Base-by-base conservation (phyloP, 2,113 vertebrate genomes). In the Passer montanus region DNA sequence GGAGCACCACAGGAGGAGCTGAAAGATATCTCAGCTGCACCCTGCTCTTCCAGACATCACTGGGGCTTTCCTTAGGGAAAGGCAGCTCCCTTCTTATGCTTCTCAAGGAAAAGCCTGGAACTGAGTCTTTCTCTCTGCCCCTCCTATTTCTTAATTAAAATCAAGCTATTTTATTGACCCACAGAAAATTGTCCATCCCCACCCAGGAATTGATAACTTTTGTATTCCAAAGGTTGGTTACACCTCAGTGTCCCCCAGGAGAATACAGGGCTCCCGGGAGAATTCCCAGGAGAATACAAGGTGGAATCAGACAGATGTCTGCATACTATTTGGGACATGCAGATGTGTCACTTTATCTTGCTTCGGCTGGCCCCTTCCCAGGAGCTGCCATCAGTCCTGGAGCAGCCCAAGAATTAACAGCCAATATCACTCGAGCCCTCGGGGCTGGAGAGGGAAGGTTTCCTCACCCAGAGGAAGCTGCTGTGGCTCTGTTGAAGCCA, bases 1-100 rank as follows among this genome's bases (percentile, higher is more conserved):
- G 28, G 27, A 50, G 69, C 0, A 0, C 63, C 67, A 20, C 0
- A 7, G 50, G 15, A 43, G 0, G 3, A 60, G 47, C 62, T 80
- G 37, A 18, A 35, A 89, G 27, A 11, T 44, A 39, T 27, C 53
- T 84, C 73, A 16, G 64, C 50, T 52, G 19, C 41, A 37, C 13
- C 1, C 0, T 17, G 23, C 37, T 47, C 85, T 62, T 78, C 17
- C 53, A 77, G 55, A n/a, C 37, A 33, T 39, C 62, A 20, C 53
- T 35, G 28, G 15, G 37, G 10, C 23, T 85, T 85, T 69, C 43
- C 28, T 30, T 6, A 44, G 33, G 8, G 26, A 44, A 60, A 83
- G 46, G 15, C 33, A 72, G 33, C 75, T 84, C 44, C 37, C 21
- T 13, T 10, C 39, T 50, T 28, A 28, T 11, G 7, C 39, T 28